Evolutionary conservation across 1,140 invertebrate species (phyloP).

Genomic region (Thalassaphorura encarpata): DNA sequence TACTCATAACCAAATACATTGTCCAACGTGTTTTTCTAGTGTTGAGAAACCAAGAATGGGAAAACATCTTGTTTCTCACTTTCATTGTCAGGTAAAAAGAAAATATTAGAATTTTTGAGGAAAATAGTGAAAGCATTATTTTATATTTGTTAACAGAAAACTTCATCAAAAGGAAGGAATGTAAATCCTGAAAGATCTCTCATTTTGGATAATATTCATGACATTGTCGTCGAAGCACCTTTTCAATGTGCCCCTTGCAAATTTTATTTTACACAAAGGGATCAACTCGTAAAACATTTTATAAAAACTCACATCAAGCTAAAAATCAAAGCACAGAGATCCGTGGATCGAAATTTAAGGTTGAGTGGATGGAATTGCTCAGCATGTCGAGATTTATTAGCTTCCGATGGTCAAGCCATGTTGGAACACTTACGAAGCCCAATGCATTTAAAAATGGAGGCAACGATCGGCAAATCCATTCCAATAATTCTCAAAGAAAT

Average conservation of each 20-base stretch:
- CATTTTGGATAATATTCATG: constrained; percentile 19
- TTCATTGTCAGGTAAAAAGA: constrained; percentile 20
- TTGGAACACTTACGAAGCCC: constrained; percentile 5
- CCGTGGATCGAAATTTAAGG: background rate
- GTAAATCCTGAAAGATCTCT: constrained; percentile 6
- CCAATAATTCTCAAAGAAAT: constrained; percentile 15
- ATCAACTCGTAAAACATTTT: constrained; percentile 11
- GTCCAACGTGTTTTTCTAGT: constrained; percentile 14
- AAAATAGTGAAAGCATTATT: too few relatives aligned
- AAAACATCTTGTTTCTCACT: constrained; percentile 17
- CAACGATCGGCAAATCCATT: constrained; percentile 15
- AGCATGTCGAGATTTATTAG: constrained; percentile 2
- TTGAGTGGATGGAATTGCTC: constrained; percentile 16
- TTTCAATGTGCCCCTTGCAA: constrained; percentile 17
- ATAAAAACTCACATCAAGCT: constrained; percentile 4
- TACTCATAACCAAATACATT: background rate
- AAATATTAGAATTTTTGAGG: too few relatives aligned
- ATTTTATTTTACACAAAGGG: constrained; percentile 17
- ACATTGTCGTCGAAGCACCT: constrained; percentile 7
- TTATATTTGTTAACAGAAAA: too few relatives aligned
- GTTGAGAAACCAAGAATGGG: constrained; percentile 9
- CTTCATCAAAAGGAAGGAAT: background rate
- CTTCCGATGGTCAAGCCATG: background rate
- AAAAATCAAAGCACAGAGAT: background rate
- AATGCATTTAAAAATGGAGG: constrained; percentile 15